phyloP scores from a whole-genome alignment of 2,888 invertebrate genomes.

The Camponotus fellah region DNA sequence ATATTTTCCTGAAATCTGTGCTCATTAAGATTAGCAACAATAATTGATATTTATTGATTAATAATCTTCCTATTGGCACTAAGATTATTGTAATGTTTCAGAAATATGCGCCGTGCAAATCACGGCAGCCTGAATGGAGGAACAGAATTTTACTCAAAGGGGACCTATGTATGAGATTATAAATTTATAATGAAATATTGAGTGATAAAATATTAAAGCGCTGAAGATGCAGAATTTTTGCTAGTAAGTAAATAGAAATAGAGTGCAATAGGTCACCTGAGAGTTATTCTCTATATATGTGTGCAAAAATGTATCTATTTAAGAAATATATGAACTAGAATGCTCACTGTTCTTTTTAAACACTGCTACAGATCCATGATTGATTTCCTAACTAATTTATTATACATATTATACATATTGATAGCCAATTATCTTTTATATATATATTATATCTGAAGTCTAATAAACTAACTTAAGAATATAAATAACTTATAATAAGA shows the following conservation, averaged over 20 bases:
- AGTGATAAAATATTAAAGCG: neutral
- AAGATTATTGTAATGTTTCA: slow-evolving; percentile 60
- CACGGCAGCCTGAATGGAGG: slow-evolving; percentile 74
- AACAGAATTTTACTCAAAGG: slow-evolving; percentile 56
- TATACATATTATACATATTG: neutral
- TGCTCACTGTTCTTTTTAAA: slow-evolving; percentile 75
- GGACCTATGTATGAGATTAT: slow-evolving; percentile 62
- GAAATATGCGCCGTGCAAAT: slow-evolving; percentile 74
- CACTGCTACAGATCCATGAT: slow-evolving; percentile 73
- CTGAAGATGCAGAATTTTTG: slow-evolving; percentile 55
- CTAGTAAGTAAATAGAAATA: slow-evolving; percentile 25
- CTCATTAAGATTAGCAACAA: slow-evolving; percentile 71
- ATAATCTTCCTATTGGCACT: slow-evolving; percentile 75
- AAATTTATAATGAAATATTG: neutral
- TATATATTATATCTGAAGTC: neutral
- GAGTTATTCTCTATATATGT: slow-evolving; percentile 64
- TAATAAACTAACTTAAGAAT: slow-evolving; percentile 6
- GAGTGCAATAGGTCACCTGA: slow-evolving; percentile 68
- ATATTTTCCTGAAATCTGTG: slow-evolving; percentile 82
- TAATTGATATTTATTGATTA: slow-evolving; percentile 53
- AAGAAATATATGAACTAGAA: slow-evolving; percentile 69
- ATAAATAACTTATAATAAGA: neutral
- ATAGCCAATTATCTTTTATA: neutral
- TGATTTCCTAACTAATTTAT: too few relatives aligned
- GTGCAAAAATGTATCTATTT: slow-evolving; percentile 69